Evolutionary conservation across 2,797 vertebrate genomes (phyloP), one percentile per base, ranked within the genome.

Genomic region (Pterois miles): DNA sequence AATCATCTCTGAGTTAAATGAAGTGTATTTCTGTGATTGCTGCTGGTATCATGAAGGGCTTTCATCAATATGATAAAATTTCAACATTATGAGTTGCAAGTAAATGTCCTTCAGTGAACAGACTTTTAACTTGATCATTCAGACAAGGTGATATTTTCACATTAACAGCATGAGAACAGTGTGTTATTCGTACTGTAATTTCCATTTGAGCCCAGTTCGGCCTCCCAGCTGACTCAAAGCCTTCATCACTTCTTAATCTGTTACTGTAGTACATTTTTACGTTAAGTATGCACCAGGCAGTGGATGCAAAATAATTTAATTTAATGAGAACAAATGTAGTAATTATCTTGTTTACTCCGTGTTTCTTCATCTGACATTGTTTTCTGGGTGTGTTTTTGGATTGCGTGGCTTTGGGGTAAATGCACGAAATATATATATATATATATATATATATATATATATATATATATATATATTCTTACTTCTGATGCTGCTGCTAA

Each of bases 261-360:
- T 69, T 58, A 48, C 34, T 81, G 66, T 65, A 80, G 76, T 67
- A 62, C 48, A 65, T 75, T 73, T 50, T 53, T 63, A 62, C 76
- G 54, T 63, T 69, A 43, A 80, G 63, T 16, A 82, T 48, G 56
- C 46, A 4, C 38, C 23, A 62, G 16, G 38, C 46, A 60, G 48
- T 54, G 75, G 60, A 62, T 75, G 36, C 65, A 71, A 78, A 76
- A 86, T 64, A 23, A 83, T 74, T 65, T 38, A 48, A 78, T 86
- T 76, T 76, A 88, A 79, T 79, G 52, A 88, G 88, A 73, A 83
- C 76, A 88, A 89, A 82, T 82, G 53, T 70, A 65, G 83, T 78
- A 89, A 89, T 92, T 80, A 87, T 87, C 70, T 83, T 84, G 78
- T 90, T 89, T 84, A 82, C 76, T 71, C 64, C 59, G 12, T 69